These are phyloP conservation scores for Parazoanthus swiftii DNA, from an alignment of 92 coral and sea anemone genomes.

Conservation along the genomic window DNA sequence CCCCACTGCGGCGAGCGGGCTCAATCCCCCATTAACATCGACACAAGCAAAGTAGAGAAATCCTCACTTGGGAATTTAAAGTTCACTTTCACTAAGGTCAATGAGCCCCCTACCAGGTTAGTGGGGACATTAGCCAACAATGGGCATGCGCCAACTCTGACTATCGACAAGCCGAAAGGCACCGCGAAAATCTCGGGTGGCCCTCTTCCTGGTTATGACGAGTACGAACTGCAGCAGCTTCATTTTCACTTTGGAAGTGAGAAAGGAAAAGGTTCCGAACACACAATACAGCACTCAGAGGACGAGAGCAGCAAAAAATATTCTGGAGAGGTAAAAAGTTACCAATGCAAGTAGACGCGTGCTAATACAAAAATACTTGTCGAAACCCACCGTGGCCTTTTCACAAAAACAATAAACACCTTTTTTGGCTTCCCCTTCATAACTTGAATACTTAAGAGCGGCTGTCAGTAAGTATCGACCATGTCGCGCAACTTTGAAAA, in stretches of 20 bases:
- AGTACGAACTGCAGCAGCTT: constrained; percentile 28
- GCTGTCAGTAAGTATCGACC: too few relatives aligned
- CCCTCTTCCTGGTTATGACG: neutral
- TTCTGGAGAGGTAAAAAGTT: constrained; percentile 41
- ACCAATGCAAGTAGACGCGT: too few relatives aligned
- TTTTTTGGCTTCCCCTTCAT: too few relatives aligned
- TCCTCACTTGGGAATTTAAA: neutral
- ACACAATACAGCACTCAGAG: neutral
- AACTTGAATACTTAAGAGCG: too few relatives aligned
- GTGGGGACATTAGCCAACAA: constrained; percentile 32
- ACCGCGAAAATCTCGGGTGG: constrained; percentile 44
- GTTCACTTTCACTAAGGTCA: constrained; percentile 34
- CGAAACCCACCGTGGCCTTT: too few relatives aligned
- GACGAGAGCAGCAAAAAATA: neutral
- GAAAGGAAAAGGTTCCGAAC: constrained; percentile 44
- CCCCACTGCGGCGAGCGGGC: constrained; percentile 12
- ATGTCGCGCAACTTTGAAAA: too few relatives aligned
- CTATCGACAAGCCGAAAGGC: neutral
- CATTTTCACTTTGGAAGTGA: constrained; percentile 52
- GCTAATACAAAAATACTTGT: too few relatives aligned
- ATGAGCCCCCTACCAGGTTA: neutral
- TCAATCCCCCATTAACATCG: constrained; percentile 53
- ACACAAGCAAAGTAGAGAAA: neutral
- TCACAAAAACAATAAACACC: too few relatives aligned
- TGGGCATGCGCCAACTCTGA: constrained; percentile 43